Base-by-base conservation (phyloP, 2,113 vertebrate species). In the Saccopteryx bilineata region DNA sequence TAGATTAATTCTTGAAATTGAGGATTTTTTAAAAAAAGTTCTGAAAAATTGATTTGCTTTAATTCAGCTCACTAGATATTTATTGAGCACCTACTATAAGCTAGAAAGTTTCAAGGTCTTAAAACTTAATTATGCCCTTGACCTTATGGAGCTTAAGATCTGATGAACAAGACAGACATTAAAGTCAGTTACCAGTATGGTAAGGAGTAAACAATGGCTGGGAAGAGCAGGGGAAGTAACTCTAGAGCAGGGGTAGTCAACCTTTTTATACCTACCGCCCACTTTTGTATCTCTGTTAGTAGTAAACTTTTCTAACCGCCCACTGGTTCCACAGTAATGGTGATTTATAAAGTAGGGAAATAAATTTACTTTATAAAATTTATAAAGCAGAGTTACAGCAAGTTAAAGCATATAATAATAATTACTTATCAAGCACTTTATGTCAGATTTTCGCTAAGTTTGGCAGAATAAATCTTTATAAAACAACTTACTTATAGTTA, bases 1-100 rank as follows among this genome's bases (percentile, higher is more conserved):
- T 79, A 84, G 7, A 78, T 71, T 91, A 78, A 79, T 74, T 63
- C 17, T n/a, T 86, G 5, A 91, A 95, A 82, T 60, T 60, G 39
- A 84, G 4, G 26, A 74, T 78, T 91, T n/a, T 24, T 85, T 71
- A 7, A 60, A 81, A 84, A 56, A 65, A 74, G 6, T 18, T 76
- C 12, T 75, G 52, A 79, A 75, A 81, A 78, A 65, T 46, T 61
- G 9, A 81, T 74, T 94, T 93, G n/a, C 4, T 72, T 94, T 50
- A 79, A 7, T 84, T 87, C 61, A 18, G 21, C 15, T 88, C 58
- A 52, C 18, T 31, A 87, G 60, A 75, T 91, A 72, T 61, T 72
- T 91, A 81, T 46, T 52, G 26, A 94, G 33, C 13, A 48, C 39
- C 21, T 76, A 50, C 7, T 63, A 4, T 12, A 74, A 94, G 12